phyloP scores from a whole-genome alignment of 2,113 vertebrate species.

The Amphilophus citrinellus region DNA sequence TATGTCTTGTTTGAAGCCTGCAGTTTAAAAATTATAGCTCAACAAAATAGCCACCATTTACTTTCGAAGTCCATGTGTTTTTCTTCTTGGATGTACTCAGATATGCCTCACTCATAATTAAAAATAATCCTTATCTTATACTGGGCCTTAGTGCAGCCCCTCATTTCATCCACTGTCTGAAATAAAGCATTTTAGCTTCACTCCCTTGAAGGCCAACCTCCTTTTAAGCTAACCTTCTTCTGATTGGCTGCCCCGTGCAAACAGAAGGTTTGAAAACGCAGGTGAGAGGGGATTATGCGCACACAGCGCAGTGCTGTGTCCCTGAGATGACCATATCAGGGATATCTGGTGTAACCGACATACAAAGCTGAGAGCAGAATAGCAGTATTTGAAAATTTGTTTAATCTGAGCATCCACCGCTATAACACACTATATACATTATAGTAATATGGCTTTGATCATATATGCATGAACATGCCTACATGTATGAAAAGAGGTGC shows the following conservation, averaged over 20 bases:
- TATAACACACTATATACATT: neutral
- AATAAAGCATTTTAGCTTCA: neutral
- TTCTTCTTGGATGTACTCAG: neutral
- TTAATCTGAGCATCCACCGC: neutral
- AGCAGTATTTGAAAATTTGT: too few species aligned
- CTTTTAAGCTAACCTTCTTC: neutral
- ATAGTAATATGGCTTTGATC: neutral
- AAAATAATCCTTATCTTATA: too few species aligned
- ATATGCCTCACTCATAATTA: too few species aligned
- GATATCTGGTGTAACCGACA: neutral
- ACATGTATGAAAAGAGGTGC: neutral
- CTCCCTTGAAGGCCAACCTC: neutral
- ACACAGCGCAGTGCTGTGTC: neutral
- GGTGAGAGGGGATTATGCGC: neutral
- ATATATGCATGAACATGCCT: neutral
- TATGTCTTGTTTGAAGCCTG: neutral
- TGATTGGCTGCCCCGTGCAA: neutral
- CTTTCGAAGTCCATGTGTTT: neutral
- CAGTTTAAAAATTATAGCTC: neutral
- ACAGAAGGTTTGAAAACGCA: neutral
- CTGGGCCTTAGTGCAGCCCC: too few species aligned
- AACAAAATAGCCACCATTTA: neutral
- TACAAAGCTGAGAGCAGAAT: neutral
- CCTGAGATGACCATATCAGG: neutral
- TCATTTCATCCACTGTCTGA: neutral